These are phyloP conservation scores for Enoplosus armatus DNA, from an alignment of 2,797 vertebrate species.

Conservation along the genomic window DNA sequence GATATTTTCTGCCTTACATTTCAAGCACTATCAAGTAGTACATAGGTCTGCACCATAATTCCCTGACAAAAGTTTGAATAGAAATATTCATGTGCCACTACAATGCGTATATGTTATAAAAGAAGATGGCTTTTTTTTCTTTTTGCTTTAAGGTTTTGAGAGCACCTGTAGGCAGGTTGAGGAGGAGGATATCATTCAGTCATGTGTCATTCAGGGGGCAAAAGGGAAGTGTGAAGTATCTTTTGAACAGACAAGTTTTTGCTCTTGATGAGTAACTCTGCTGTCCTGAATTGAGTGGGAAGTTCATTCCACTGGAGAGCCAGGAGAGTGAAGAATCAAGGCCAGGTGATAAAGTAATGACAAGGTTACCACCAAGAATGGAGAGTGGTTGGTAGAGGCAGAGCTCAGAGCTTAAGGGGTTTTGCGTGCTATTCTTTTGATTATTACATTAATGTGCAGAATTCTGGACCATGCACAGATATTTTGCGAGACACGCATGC, in stretches of 20 bases:
- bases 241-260: constrained; percentile 56
- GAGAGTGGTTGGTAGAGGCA: constrained; percentile 29
- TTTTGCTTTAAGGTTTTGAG: constrained; percentile 20
- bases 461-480: constrained; percentile 21
- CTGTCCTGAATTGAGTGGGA: constrained; percentile 80
- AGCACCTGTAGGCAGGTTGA: constrained; percentile 53
- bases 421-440: constrained; percentile 43
- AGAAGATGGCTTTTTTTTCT: neutral
- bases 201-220: constrained; percentile 35
- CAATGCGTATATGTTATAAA: neutral
- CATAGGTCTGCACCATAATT: constrained; percentile 11
- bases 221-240: constrained; percentile 19
- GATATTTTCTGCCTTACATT: neutral
- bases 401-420: constrained; percentile 38
- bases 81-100: constrained; percentile 18
- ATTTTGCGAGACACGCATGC: constrained; percentile 12
- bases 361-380: constrained; percentile 48
- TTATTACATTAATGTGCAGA: constrained; percentile 47
- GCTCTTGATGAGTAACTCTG: constrained; percentile 65
- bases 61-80: constrained; percentile 4
- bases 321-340: constrained; percentile 77
- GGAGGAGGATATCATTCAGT: constrained; percentile 41
- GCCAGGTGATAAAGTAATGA: constrained; percentile 80
- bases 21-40: constrained; percentile 1
- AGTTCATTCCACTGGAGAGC: constrained; percentile 85